phyloP scores from a whole-genome alignment of 1,140 invertebrate genomes.

The Bombus pascuorum region DNA sequence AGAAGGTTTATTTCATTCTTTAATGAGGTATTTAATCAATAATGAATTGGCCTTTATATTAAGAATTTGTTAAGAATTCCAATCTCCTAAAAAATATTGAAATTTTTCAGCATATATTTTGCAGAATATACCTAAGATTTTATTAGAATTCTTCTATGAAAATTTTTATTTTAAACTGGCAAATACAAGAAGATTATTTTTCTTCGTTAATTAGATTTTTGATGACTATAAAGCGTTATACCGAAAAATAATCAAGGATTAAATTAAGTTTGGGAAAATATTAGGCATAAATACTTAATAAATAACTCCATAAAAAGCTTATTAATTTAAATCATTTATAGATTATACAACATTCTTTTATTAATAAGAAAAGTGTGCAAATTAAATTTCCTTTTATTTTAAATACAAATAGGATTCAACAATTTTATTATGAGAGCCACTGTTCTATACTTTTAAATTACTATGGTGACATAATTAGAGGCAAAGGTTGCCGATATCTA shows the following conservation, averaged over 20 bases:
- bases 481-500: constrained; percentile 6
- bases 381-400: background rate
- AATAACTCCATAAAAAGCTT: too few species aligned
- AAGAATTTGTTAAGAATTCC: background rate
- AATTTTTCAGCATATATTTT: background rate
- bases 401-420: background rate
- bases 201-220: background rate
- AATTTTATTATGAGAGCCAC: background rate
- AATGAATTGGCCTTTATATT: background rate
- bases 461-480: background rate
- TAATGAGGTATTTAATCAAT: background rate
- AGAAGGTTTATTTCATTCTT: background rate
- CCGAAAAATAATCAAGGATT: background rate
- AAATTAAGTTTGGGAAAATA: background rate
- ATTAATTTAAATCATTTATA: background rate
- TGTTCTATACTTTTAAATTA: background rate
- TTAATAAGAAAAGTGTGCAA: background rate
- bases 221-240: background rate
- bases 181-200: background rate
- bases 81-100: background rate
- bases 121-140: background rate
- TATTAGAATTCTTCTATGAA: background rate
- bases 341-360: background rate
- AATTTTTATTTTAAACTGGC: background rate
- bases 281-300: background rate